A percentile compares a stretch with the other conserved stretches of the same genome.
These are phyloP conservation scores for Heliconius sara DNA, from an alignment of 2,888 invertebrate species.

Conservation along the genomic window DNA sequence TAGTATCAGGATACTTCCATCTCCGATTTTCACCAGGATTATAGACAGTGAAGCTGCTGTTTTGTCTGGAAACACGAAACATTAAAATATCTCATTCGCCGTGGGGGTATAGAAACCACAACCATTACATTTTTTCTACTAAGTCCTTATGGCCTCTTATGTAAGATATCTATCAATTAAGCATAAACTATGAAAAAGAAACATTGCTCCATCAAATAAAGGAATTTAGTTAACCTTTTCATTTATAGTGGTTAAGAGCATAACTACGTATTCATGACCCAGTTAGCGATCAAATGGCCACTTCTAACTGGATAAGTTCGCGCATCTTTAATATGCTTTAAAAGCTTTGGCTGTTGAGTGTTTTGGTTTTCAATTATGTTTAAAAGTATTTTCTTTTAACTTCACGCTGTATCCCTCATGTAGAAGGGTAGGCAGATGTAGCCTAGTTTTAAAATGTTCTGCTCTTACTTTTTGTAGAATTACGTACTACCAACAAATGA, in stretches of 20 bases:
- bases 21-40: too few species aligned
- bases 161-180: background rate
- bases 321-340: constrained; percentile 12
- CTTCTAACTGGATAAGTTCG: constrained; percentile 1
- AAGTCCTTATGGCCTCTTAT: background rate
- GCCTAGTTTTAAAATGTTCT: too few species aligned
- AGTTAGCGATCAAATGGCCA: constrained; percentile 34
- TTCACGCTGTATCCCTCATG: too few species aligned
- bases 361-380: background rate
- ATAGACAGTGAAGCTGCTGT: too few species aligned
- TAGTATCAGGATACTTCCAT: too few species aligned
- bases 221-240: constrained; percentile 54
- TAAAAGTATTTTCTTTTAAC: background rate
- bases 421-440: too few species aligned
- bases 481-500: too few species aligned
- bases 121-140: background rate
- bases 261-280: too few species aligned
- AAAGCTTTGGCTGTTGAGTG: constrained; percentile 9
- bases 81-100: too few species aligned
- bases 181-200: background rate
- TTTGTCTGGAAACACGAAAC: too few species aligned
- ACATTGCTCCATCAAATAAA: constrained; percentile 18
- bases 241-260: constrained; percentile 59
- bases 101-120: too few species aligned
- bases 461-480: too few species aligned